phyloP scores from a whole-genome alignment of 2,888 invertebrate genomes.

The Aleiodes testaceus region DNA sequence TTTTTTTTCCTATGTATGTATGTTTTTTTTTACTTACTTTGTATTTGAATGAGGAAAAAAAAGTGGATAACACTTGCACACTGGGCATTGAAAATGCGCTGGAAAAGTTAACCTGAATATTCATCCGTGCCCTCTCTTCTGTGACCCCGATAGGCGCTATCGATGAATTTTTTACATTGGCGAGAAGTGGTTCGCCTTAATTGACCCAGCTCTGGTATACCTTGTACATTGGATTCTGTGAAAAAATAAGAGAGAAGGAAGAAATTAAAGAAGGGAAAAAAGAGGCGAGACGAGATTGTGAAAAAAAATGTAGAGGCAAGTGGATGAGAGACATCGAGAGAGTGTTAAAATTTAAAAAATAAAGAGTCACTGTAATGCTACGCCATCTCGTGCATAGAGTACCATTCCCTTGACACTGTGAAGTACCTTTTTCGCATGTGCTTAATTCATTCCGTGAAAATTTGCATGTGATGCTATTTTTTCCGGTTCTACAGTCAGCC shows the following conservation, averaged over 20 bases:
- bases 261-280: slow-evolving; percentile 2
- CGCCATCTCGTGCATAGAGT: slow-evolving; percentile 7
- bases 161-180: slow-evolving; percentile 50
- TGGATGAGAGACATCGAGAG: slow-evolving; percentile 13
- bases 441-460: slow-evolving; percentile 35
- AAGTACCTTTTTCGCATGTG: slow-evolving; percentile 35
- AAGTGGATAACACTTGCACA: slow-evolving; percentile 12
- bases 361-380: slow-evolving; percentile 27
- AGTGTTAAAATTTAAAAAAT: slow-evolving; percentile 29
- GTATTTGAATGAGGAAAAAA: slow-evolving; percentile 5
- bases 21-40: slow-evolving; percentile 26
- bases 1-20: background rate
- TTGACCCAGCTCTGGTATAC: slow-evolving; percentile 48
- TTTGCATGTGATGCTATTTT: slow-evolving; percentile 29
- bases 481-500: background rate
- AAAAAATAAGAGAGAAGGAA: slow-evolving; percentile 19
- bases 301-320: slow-evolving; percentile 17
- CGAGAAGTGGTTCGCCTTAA: slow-evolving; percentile 53
- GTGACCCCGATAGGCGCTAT: slow-evolving; percentile 47
- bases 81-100: slow-evolving; percentile 35
- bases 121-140: slow-evolving; percentile 27
- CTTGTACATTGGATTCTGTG: slow-evolving; percentile 45
- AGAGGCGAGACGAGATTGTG: background rate
- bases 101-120: slow-evolving; percentile 36
- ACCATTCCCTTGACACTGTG: slow-evolving; percentile 32